A percentile compares a stretch with the other conserved stretches of the same genome.
phyloP scores from a whole-genome alignment of 35 echinoderm and acorn worm genomes.

The Ptychodera flava region DNA sequence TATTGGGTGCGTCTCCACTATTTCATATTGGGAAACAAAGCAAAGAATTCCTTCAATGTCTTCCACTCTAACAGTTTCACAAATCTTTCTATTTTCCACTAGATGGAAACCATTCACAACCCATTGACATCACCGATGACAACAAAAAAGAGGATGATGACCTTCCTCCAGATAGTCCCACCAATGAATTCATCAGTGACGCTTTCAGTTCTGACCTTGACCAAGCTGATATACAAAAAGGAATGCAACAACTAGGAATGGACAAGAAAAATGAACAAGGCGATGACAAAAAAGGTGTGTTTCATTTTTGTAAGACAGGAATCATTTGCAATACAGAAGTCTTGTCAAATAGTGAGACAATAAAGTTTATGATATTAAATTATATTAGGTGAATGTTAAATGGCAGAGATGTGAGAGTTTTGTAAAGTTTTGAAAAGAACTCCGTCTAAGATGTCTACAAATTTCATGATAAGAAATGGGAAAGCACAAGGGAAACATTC shows the following conservation, averaged over 20 bases:
- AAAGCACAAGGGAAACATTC: too few species aligned
- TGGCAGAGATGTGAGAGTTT: background rate
- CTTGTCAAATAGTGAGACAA: background rate
- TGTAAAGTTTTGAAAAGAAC: background rate
- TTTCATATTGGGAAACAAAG: too few species aligned
- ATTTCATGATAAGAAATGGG: too few species aligned
- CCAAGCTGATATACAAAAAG: constrained; percentile 84
- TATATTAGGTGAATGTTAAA: background rate
- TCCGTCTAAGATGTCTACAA: background rate
- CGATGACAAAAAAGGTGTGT: background rate
- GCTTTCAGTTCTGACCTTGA: constrained; percentile 78
- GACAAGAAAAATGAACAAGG: constrained; percentile 49
- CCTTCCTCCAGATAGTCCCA: constrained; percentile 52
- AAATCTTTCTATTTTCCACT: too few species aligned
- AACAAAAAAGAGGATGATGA: constrained; percentile 49
- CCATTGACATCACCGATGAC: background rate
- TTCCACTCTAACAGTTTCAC: too few species aligned
- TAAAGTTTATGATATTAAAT: background rate
- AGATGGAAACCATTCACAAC: background rate
- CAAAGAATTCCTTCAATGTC: too few species aligned
- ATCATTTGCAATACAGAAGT: background rate
- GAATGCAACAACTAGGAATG: constrained; percentile 96
- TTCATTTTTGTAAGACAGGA: background rate
- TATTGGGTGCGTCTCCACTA: too few species aligned
- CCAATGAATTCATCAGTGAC: constrained; percentile 86